Percentiles rank a stretch among this genome's conserved stretches.
Evolutionary conservation across 2,888 invertebrate genomes (phyloP).

Genomic region (Orthonychiurus folsomi): DNA sequence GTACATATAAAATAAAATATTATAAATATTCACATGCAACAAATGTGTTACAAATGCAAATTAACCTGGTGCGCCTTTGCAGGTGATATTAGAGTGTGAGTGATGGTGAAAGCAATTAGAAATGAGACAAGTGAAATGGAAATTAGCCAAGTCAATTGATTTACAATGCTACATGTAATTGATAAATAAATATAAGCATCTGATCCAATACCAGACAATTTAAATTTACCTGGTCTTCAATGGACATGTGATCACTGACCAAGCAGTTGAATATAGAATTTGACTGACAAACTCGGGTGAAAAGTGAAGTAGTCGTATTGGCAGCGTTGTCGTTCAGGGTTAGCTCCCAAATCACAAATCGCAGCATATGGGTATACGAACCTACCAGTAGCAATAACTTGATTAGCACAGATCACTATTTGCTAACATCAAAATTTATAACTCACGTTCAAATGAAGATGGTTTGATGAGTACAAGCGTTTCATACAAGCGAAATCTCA

Average conservation of each 20-base stretch:
- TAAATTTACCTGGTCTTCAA: conserved; percentile 82
- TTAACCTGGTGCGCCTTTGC: conserved; percentile 25
- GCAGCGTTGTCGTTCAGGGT: conserved; percentile 89
- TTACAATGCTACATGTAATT: neutral
- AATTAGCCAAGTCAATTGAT: neutral
- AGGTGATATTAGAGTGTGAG: conserved; percentile 8
- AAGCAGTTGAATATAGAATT: conserved; percentile 69
- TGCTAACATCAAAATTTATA: no score
- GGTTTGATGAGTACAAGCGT: conserved; percentile 69
- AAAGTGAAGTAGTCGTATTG: conserved; percentile 76
- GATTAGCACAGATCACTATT: neutral
- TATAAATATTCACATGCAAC: no score
- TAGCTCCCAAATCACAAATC: conserved; percentile 89
- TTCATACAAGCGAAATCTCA: conserved; percentile 84
- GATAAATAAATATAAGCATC: no score
- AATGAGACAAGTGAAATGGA: conserved; percentile 5
- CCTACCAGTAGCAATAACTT: conserved; percentile 44
- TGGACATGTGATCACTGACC: conserved; percentile 87
- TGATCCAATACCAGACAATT: neutral
- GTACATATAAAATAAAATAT: no score
- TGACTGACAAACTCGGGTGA: conserved; percentile 67
- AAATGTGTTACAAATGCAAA: no score
- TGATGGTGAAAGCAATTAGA: conserved; percentile 9
- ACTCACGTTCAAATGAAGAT: conserved; percentile 64
- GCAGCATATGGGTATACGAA: conserved; percentile 74